Evolutionary conservation across 1,140 invertebrate species (phyloP).

Genomic region (Penaeus vannamei): DNA sequence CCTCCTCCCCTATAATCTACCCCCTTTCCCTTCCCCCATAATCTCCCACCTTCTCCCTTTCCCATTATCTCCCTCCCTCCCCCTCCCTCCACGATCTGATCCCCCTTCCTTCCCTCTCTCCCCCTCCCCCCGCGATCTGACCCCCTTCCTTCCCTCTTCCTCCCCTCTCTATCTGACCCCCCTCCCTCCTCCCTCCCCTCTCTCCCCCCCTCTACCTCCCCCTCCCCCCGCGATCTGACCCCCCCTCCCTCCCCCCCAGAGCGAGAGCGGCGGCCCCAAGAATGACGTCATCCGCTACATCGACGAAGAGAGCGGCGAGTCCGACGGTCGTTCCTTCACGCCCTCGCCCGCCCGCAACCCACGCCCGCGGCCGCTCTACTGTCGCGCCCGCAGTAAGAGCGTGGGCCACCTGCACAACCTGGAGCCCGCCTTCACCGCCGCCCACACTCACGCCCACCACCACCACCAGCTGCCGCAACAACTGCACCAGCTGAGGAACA

Average conservation of each 20-base stretch:
- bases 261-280: conserved; percentile 57
- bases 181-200: no score
- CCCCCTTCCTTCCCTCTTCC: no score
- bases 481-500: conserved; percentile 50
- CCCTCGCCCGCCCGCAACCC: conserved; percentile 60
- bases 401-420: conserved; percentile 87
- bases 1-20: no score
- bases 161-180: no score
- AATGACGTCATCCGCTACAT: conserved; percentile 72
- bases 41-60: no score
- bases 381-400: conserved; percentile 80
- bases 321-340: conserved; percentile 63
- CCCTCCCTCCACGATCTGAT: no score
- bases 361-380: conserved; percentile 34
- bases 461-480: conserved; percentile 43
- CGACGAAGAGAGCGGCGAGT: conserved; percentile 71
- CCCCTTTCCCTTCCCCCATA: no score
- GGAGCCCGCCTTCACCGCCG: conserved; percentile 81
- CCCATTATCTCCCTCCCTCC: no score
- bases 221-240: background rate
- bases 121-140: no score
- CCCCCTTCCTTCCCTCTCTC: no score
- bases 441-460: conserved; percentile 76
- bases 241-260: background rate
- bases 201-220: background rate